Percentiles rank a stretch among this genome's conserved stretches.
These are phyloP conservation scores for Xiphophorus birchmanni DNA, from an alignment of 2,797 vertebrate species.

Conservation along the genomic window DNA sequence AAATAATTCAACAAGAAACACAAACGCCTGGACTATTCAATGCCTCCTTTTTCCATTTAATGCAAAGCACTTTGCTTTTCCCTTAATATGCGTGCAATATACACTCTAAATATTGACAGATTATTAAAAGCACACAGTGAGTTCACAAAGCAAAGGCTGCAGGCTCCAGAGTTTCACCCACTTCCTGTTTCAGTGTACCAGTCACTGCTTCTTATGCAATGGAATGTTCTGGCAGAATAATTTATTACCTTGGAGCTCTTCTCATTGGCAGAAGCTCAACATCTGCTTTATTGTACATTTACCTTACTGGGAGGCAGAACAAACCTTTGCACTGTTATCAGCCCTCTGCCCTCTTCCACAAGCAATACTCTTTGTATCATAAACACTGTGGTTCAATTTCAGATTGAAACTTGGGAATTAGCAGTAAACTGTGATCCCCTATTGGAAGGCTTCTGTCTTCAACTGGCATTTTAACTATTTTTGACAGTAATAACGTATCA, in stretches of 20 bases:
- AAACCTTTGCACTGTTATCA: background rate
- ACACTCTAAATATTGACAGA: background rate
- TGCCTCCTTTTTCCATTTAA: background rate
- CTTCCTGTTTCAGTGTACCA: conserved; percentile 19
- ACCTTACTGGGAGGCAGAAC: conserved; percentile 5
- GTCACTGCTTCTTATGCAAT: background rate
- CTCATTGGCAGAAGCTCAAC: conserved; percentile 22
- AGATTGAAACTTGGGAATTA: background rate
- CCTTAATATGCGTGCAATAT: background rate
- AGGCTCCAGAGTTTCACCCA: conserved; percentile 21
- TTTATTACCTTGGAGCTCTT: conserved; percentile 23
- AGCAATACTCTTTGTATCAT: background rate
- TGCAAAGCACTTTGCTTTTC: background rate
- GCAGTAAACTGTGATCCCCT: conserved; percentile 3
- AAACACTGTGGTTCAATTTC: background rate
- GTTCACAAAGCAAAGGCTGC: conserved; percentile 32
- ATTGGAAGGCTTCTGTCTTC: background rate
- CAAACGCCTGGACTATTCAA: background rate
- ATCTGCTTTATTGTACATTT: conserved; percentile 20
- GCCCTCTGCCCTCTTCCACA: background rate
- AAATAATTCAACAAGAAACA: background rate
- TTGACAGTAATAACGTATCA: background rate
- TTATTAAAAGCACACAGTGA: conserved; percentile 19
- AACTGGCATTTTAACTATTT: conserved; percentile 2
- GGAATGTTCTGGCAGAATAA: conserved; percentile 11